phyloP scores from a whole-genome alignment of 2,797 vertebrate species.

The Pipistrellus pipistrellus region DNA sequence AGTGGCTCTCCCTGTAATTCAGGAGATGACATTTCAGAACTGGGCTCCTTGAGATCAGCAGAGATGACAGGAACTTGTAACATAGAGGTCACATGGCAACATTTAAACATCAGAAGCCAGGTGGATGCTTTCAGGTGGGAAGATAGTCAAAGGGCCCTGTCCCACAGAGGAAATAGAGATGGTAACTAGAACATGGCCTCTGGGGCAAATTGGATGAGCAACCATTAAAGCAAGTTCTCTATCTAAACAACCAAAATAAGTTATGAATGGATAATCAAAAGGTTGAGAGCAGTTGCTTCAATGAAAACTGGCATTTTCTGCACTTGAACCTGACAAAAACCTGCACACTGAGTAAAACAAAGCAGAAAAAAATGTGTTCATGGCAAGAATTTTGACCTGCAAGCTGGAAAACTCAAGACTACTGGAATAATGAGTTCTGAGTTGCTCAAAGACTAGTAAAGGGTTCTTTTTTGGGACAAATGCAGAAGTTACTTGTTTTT shows the following conservation, averaged over 20 bases:
- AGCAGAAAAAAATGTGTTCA: not conserved
- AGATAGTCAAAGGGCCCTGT: not conserved
- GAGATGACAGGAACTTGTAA: not conserved
- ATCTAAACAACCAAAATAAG: not conserved
- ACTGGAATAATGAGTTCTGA: not conserved
- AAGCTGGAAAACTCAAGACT: not conserved
- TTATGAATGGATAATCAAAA: not conserved
- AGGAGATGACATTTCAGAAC: not conserved
- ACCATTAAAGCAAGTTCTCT: not conserved
- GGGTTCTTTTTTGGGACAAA: not conserved
- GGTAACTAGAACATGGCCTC: not conserved
- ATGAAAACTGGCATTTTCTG: constrained; percentile 13
- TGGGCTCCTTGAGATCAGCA: not conserved
- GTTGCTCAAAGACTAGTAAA: not conserved
- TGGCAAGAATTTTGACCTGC: not conserved
- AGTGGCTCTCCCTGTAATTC: not conserved
- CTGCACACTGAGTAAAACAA: not conserved
- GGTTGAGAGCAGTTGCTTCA: not conserved
- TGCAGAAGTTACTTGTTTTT: not conserved
- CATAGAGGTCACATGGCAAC: not conserved
- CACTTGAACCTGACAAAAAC: not conserved
- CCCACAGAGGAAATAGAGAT: not conserved
- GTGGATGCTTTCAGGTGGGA: not conserved
- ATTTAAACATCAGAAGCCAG: not conserved
- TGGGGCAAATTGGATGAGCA: not conserved